Evolutionary conservation across 2,797 vertebrate species (phyloP).

Genomic region (Nothura maculosa): DNA sequence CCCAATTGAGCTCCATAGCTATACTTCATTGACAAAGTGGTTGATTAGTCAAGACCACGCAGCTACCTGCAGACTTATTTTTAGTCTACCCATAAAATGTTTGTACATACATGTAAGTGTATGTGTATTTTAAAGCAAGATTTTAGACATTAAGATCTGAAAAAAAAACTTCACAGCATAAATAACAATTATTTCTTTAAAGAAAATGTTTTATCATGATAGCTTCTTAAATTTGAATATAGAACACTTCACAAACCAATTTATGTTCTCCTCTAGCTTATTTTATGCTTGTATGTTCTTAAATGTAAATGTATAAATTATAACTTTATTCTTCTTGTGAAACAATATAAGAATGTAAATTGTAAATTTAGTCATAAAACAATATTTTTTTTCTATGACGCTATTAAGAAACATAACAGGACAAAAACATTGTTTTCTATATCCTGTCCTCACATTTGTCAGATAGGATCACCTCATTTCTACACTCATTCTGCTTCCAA

Average conservation of each 20-base stretch:
- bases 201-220: not conserved
- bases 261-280: not conserved
- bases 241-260: not conserved
- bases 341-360: not conserved
- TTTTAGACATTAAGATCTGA: not conserved
- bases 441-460: not conserved
- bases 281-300: not conserved
- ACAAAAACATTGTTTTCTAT: not conserved
- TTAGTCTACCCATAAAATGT: not conserved
- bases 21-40: not conserved
- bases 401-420: not conserved
- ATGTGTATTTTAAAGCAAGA: not conserved
- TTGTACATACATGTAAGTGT: not conserved
- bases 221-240: not conserved
- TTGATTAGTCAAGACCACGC: not conserved
- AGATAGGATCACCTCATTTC: not conserved
- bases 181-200: not conserved
- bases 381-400: not conserved
- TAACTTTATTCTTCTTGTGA: not conserved
- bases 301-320: not conserved
- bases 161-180: not conserved
- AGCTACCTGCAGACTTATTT: not conserved
- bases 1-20: not conserved
- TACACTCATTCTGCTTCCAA: not conserved
- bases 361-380: not conserved